Evolutionary conservation across 1,140 invertebrate species (phyloP), one percentile per base, ranked within the genome.

Genomic region (Centruroides sculpturatus): DNA sequence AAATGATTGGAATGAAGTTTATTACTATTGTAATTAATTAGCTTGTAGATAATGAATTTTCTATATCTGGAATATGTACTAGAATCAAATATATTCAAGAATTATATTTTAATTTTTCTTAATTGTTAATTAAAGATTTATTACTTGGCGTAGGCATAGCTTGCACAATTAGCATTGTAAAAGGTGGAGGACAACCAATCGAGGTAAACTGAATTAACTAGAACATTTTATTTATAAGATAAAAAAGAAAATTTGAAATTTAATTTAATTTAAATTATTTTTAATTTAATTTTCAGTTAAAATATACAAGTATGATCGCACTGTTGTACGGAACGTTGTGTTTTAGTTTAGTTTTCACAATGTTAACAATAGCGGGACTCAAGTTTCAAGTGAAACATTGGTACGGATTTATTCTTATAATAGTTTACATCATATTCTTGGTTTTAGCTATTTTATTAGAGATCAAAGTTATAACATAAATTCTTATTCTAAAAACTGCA

Each of bases 141-240:
- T 66, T 81, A 3, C 74, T 73, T 65, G 80, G 80, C 23, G 75
- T 81, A 56, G 80, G 80, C 10, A 70, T 80, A 61, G 77, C 80
- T 23, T 82, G 80, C 66, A 75, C 77, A 5, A 74, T 79, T 49
- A 71, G 67, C n/a, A 71, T 72, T 34, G 56, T 75, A 5, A 71
- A 75, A 62, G 23, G 23, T 23, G 34, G 11, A 56, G 55, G 54
- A 47, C 12, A 13, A 7, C 56, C 57, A 35, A 6, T 65, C 8
- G 41, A 52, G 13, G 64, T 65, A 54, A 36, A 56, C 35, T 13
- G 1, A 11, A 34, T 51, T 48, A 23, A 23, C 23, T 23, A 23
- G 23, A 23, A 23, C 0, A 23, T 23, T 23, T 23, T 23, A 23
- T 23, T 23, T 23, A 23, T 23, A 23, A 23, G 23, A 23, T 23